Conservation (phyloP, 2,888 invertebrate species). For the Synergus laeviventris region DNA sequence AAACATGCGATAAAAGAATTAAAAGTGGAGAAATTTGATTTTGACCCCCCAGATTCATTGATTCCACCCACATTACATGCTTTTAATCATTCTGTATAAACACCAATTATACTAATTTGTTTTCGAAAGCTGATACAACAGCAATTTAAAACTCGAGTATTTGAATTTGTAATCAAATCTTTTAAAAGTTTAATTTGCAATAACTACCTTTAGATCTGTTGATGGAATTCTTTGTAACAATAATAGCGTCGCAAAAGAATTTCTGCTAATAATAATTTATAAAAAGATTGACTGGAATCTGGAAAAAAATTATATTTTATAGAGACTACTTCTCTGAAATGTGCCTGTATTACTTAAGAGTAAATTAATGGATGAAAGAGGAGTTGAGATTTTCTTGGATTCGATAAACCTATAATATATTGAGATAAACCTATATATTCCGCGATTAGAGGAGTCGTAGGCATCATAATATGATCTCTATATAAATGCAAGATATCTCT, state of each 20-base stretch:
- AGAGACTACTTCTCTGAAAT: conserved; percentile 17
- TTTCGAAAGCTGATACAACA: no score
- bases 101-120: not conserved
- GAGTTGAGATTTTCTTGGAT: conserved; percentile 17
- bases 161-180: no score
- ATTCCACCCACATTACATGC: not conserved
- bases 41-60: not conserved
- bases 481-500: conserved; percentile 25
- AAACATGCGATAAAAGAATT: not conserved
- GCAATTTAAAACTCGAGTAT: no score
- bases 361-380: not conserved
- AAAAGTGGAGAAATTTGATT: not conserved
- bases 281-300: no score
- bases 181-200: no score
- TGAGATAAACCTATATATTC: not conserved
- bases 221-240: no score
- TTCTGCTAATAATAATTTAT: not conserved
- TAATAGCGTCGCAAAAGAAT: no score
- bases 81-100: not conserved
- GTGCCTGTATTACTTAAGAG: not conserved
- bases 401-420: not conserved
- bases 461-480: not conserved
- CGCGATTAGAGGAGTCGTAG: not conserved
- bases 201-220: no score
- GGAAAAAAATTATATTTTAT: not conserved